These are phyloP conservation scores for Spilogale gracilis DNA, from an alignment of 2,113 vertebrate species.

Conservation along the genomic window DNA sequence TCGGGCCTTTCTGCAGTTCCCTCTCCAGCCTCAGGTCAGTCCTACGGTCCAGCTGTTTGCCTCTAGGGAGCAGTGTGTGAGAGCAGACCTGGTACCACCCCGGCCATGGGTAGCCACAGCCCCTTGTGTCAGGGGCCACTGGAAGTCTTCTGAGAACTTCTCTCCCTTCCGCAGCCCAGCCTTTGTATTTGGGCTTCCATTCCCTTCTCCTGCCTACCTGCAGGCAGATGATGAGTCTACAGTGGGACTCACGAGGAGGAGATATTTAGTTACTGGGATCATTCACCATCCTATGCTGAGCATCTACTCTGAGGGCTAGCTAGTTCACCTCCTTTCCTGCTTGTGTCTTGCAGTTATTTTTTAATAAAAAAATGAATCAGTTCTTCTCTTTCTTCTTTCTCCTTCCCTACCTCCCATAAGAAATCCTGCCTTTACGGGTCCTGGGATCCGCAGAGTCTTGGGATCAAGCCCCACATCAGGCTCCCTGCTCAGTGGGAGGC, in stretches of 20 bases:
- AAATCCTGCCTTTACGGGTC: not conserved
- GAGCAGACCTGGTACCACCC: not conserved
- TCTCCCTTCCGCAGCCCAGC: not conserved
- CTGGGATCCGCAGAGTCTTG: too few species aligned
- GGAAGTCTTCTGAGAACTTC: not conserved
- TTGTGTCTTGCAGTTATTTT: not conserved
- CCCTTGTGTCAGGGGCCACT: not conserved
- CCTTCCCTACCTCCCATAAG: not conserved
- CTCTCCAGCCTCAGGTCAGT: not conserved
- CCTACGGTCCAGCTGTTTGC: not conserved
- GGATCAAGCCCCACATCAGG: too few species aligned
- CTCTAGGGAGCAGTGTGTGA: not conserved
- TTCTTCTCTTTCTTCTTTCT: not conserved
- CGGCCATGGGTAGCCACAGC: not conserved
- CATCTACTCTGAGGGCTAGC: not conserved
- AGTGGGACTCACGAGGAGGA: not conserved
- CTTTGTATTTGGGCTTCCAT: not conserved
- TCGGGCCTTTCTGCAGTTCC: not conserved
- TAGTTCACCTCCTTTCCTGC: not conserved
- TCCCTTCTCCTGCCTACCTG: not conserved
- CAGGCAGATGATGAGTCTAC: not conserved
- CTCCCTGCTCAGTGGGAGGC: too few species aligned
- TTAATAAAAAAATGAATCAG: not conserved
- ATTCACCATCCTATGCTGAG: fast-evolving
- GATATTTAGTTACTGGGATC: not conserved